Percentiles rank a stretch among this genome's conserved stretches.
Evolutionary conservation across 2,113 vertebrate genomes (phyloP).

Genomic region (Motacilla tschutschensis): DNA sequence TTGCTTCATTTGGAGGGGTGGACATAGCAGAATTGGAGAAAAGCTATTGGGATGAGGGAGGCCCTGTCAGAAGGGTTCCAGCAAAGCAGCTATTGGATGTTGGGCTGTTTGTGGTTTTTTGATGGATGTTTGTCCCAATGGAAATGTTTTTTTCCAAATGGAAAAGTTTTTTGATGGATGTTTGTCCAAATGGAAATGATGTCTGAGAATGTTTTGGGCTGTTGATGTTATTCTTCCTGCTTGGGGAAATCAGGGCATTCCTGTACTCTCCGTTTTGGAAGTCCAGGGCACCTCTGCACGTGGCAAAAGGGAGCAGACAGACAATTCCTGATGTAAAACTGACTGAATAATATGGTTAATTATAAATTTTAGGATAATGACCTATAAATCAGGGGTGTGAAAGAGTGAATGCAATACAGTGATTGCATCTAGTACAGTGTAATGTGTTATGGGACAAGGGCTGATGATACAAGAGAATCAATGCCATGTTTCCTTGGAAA

Average conservation of each 20-base stretch:
- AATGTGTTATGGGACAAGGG: neutral
- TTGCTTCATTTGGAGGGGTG: neutral
- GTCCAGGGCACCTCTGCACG: accelerated
- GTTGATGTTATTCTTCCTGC: neutral
- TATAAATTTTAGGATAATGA: neutral
- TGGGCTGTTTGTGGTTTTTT: neutral
- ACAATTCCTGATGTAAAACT: neutral
- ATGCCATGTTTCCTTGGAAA: neutral
- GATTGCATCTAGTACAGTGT: neutral
- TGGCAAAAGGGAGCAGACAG: neutral
- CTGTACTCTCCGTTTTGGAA: neutral
- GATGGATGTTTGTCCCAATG: neutral
- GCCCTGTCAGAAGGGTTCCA: neutral
- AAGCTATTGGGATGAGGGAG: neutral
- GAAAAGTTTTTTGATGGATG: neutral
- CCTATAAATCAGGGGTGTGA: neutral
- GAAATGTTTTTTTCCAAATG: no score
- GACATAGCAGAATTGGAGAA: neutral
- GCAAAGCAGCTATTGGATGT: neutral
- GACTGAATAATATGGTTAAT: neutral
- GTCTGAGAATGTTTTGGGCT: neutral
- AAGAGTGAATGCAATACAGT: neutral
- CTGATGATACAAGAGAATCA: neutral
- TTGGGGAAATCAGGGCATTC: neutral
- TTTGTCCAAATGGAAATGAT: neutral